A percentile compares a stretch with the other conserved stretches of the same genome.
Conservation (phyloP, 2,888 invertebrate species). For the Serrognathus titanus region DNA sequence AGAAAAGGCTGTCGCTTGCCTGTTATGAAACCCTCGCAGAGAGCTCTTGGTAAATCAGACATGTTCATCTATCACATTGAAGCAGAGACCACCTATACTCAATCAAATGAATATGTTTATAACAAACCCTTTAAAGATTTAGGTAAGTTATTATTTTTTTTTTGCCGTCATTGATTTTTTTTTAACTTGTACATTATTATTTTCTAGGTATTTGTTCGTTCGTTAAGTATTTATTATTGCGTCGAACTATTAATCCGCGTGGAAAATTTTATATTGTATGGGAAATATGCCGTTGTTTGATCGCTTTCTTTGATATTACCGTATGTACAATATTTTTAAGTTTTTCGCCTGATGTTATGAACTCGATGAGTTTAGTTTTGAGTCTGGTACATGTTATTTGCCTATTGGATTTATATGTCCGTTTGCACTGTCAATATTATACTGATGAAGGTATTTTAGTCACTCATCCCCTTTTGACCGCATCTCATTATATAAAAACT, state of each 20-base stretch:
- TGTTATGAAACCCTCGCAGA: conserved; percentile 9
- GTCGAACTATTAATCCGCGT: conserved; percentile 17
- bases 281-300: conserved; percentile 18
- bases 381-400: background rate
- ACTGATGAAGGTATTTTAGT: conserved; percentile 27
- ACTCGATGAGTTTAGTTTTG: background rate
- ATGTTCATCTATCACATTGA: conserved; percentile 11
- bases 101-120: background rate
- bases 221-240: conserved; percentile 12
- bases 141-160: conserved; percentile 7
- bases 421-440: conserved; percentile 31
- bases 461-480: conserved; percentile 26
- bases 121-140: conserved; percentile 4
- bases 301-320: conserved; percentile 6
- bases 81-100: background rate
- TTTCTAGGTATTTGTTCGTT: conserved; percentile 14
- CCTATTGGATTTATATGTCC: conserved; percentile 18
- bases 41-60: conserved; percentile 8
- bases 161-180: background rate
- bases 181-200: background rate
- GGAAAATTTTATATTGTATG: conserved; percentile 13
- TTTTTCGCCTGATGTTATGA: background rate
- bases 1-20: conserved; percentile 17
- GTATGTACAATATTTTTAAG: conserved; percentile 5
- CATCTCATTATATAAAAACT: conserved; percentile 24